phyloP scores from a whole-genome alignment of 2,888 invertebrate species.

The Drosophila diplacantha region DNA sequence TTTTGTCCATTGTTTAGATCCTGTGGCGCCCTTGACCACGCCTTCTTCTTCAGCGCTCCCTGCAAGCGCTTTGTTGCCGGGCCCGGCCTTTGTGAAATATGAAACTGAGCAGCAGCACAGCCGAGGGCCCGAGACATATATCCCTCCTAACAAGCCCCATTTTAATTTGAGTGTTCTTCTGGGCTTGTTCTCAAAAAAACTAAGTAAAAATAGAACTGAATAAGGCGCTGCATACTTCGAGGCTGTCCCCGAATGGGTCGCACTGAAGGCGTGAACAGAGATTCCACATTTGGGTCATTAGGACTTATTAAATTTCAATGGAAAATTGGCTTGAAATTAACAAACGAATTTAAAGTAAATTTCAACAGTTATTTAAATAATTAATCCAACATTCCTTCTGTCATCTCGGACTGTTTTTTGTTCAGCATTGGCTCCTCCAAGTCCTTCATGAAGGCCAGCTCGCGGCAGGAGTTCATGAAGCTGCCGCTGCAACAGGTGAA shows the following conservation, averaged over 20 bases:
- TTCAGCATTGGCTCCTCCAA: slow-evolving; percentile 85
- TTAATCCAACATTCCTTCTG: neutral
- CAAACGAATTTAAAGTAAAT: neutral
- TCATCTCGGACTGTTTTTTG: neutral
- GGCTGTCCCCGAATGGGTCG: slow-evolving; percentile 7
- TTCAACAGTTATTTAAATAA: neutral
- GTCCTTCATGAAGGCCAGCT: slow-evolving; percentile 94
- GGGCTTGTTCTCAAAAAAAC: neutral
- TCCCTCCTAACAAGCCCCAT: slow-evolving; percentile 24
- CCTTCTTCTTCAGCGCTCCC: slow-evolving; percentile 32
- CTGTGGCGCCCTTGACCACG: slow-evolving; percentile 40
- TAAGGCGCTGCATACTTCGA: slow-evolving; percentile 23
- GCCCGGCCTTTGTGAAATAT: slow-evolving; percentile 52
- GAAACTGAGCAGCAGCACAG: slow-evolving; percentile 18
- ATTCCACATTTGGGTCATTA: neutral
- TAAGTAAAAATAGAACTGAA: neutral
- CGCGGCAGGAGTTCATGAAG: slow-evolving; percentile 86
- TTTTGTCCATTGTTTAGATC: slow-evolving; percentile 56
- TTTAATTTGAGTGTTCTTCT: slow-evolving; percentile 38
- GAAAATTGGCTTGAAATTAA: neutral
- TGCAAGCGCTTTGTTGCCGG: slow-evolving; percentile 48
- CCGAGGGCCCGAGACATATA: neutral
- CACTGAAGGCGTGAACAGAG: neutral
- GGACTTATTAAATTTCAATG: too few species aligned
- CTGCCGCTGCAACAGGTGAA: slow-evolving; percentile 83